Conservation (phyloP, 1,140 invertebrate species). For the Orius insidiosus region DNA sequence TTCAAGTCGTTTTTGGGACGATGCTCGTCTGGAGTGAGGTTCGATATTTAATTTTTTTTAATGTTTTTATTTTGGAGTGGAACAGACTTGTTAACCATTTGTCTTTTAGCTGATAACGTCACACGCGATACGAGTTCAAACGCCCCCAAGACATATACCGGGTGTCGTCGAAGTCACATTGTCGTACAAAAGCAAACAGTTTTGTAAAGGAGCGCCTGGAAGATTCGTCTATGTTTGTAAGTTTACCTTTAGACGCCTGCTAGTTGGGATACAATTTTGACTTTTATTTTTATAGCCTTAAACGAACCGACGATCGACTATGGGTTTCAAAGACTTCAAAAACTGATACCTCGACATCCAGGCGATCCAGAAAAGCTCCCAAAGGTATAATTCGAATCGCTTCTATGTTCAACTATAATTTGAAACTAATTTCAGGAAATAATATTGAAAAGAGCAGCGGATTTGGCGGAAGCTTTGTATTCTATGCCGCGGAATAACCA, state of each 20-base stretch:
- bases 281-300: conserved; percentile 78
- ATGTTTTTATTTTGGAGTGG: not conserved
- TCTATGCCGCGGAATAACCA: conserved; percentile 74
- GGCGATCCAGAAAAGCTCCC: conserved; percentile 96
- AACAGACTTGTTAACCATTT: not conserved
- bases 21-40: conserved; percentile 99
- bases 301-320: conserved; percentile 99
- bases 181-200: conserved; percentile 97
- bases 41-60: conserved; percentile 20
- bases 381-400: conserved; percentile 44
- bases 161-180: conserved; percentile 97
- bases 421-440: conserved; percentile 64
- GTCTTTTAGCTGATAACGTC: conserved; percentile 76
- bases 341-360: conserved; percentile 93
- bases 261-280: no score
- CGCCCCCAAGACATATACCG: conserved; percentile 90
- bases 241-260: conserved; percentile 31
- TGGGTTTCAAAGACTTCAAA: conserved; percentile 95
- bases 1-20: conserved; percentile 97
- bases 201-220: conserved; percentile 96
- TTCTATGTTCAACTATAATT: not conserved
- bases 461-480: conserved; percentile 93
- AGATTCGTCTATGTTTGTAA: conserved; percentile 98
- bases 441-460: conserved; percentile 92
- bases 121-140: conserved; percentile 96